These are phyloP conservation scores for Heterochromis multidens DNA, from an alignment of 2,113 vertebrate genomes.

Conservation along the genomic window DNA sequence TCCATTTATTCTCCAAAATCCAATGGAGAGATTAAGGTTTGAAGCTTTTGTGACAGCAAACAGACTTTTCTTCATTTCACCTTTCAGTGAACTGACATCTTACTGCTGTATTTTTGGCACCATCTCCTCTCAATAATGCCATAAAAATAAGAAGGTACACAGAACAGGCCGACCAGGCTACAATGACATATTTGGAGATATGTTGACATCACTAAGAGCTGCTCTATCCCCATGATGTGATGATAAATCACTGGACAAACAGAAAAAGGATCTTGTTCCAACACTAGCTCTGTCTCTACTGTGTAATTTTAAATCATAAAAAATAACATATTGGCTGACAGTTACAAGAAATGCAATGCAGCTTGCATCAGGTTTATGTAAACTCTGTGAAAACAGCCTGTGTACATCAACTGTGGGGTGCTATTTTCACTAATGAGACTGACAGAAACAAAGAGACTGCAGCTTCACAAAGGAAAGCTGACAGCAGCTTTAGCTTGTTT, in stretches of 20 bases:
- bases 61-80: not conserved
- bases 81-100: not conserved
- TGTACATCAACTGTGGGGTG: not conserved
- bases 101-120: not conserved
- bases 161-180: not conserved
- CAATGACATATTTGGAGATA: not conserved
- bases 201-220: not conserved
- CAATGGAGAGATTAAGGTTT: not conserved
- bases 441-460: conserved; percentile 23
- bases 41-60: not conserved
- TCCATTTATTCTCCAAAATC: not conserved
- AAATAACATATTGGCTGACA: not conserved
- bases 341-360: conserved; percentile 1
- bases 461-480: not conserved
- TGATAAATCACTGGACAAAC: not conserved
- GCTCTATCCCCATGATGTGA: not conserved
- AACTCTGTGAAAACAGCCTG: conserved; percentile 32
- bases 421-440: conserved; percentile 13
- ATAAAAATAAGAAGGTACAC: not conserved
- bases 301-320: not conserved
- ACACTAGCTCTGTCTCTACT: not conserved
- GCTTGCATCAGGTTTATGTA: conserved; percentile 21
- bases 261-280: not conserved
- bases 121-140: not conserved
- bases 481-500: conserved; percentile 6